phyloP scores from a whole-genome alignment of 2,888 invertebrate genomes.

The Galerucella pusilla region DNA sequence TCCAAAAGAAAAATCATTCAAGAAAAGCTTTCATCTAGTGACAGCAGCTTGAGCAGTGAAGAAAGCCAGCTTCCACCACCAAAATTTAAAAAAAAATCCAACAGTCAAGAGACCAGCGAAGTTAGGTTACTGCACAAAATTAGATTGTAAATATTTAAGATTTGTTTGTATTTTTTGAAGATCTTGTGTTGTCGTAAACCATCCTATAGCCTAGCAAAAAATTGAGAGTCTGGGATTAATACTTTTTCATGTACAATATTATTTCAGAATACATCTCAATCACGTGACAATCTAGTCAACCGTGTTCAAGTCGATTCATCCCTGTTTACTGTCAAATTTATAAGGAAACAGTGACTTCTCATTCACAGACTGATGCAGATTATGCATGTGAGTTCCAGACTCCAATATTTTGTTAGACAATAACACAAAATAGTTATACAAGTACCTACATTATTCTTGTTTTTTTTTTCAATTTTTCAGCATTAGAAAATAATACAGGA shows the following conservation, averaged over 20 bases:
- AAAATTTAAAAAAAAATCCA: not conserved
- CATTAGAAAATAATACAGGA: not conserved
- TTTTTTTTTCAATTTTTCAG: not conserved
- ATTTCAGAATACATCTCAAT: not conserved
- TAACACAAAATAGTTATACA: not conserved
- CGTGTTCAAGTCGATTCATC: not conserved
- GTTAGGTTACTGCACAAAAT: not conserved
- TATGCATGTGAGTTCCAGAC: not conserved
- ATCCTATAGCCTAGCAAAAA: not conserved
- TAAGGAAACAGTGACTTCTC: slow-evolving; percentile 1
- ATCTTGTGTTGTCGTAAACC: not conserved
- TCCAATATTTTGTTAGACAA: not conserved
- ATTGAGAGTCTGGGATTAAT: not conserved
- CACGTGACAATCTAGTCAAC: too few relatives aligned
- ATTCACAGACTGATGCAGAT: not conserved
- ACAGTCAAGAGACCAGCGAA: not conserved
- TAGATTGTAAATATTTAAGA: not conserved
- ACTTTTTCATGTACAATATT: not conserved
- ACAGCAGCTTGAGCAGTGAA: not conserved
- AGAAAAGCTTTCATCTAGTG: slow-evolving; percentile 4
- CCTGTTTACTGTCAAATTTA: slow-evolving; percentile 1
- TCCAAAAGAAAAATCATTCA: not conserved
- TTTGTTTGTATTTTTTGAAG: not conserved
- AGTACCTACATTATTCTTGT: not conserved
- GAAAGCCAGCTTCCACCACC: not conserved